Evolutionary conservation across 2,888 invertebrate species (phyloP).

Genomic region (Synergus umbraculus): DNA sequence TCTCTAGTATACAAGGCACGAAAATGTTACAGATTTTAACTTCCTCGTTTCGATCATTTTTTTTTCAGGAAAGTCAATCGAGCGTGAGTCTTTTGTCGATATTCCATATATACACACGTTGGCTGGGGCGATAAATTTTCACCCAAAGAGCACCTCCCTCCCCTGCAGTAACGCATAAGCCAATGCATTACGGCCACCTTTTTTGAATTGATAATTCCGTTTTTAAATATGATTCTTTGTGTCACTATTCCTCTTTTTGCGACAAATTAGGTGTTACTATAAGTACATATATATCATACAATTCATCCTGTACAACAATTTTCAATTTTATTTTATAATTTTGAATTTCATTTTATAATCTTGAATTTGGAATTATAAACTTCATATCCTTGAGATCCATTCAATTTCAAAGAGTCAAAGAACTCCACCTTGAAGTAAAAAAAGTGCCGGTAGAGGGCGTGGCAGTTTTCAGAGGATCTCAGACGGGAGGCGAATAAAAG

Average conservation of each 20-base stretch:
- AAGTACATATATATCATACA: no score
- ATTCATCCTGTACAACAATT: neutral
- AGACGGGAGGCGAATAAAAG: conserved; percentile 32
- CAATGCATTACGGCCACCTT: conserved; percentile 12
- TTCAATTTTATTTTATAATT: neutral
- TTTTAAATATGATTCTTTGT: neutral
- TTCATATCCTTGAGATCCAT: neutral
- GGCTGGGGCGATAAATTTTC: conserved; percentile 29
- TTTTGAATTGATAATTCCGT: neutral
- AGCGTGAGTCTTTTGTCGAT: conserved; percentile 70
- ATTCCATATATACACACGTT: conserved; percentile 6
- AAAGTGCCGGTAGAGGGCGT: conserved; percentile 16
- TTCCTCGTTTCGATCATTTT: conserved; percentile 42
- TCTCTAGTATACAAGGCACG: conserved; percentile 11
- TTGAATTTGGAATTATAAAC: neutral
- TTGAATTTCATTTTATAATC: neutral
- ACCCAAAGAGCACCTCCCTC: conserved; percentile 12
- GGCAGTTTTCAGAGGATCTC: neutral
- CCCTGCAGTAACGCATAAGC: conserved; percentile 1
- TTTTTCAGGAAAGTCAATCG: conserved; percentile 66
- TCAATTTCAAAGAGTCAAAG: conserved; percentile 6
- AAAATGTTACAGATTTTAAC: conserved; percentile 35
- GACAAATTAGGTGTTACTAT: neutral
- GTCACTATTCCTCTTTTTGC: neutral
- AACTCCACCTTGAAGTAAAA: neutral